These are phyloP conservation scores for Polyploca ridens DNA, from an alignment of 2,888 invertebrate species.

Conservation along the genomic window DNA sequence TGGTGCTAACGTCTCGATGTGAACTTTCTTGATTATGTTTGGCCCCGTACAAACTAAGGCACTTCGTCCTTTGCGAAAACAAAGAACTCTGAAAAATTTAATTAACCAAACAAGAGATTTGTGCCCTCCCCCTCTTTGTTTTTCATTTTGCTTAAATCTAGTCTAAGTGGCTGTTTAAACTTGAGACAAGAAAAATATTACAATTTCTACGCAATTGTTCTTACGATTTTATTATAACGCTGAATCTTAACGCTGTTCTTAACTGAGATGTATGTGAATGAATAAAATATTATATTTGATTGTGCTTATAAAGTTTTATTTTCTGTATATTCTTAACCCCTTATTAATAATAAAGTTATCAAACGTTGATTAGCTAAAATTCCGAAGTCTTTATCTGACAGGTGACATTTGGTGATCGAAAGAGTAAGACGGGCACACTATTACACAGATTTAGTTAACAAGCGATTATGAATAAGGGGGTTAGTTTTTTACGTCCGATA, in stretches of 20 bases:
- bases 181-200: conserved; percentile 7
- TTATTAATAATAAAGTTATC: too few species aligned
- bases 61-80: conserved; percentile 10
- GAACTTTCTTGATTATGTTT: conserved; percentile 14
- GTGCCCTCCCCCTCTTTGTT: conserved; percentile 13
- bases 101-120: conserved; percentile 18
- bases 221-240: background rate
- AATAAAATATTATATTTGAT: too few species aligned
- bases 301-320: too few species aligned
- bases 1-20: conserved; percentile 20
- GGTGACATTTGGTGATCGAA: too few species aligned
- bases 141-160: conserved; percentile 19
- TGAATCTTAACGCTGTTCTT: background rate
- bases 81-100: conserved; percentile 16
- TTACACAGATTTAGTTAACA: too few species aligned
- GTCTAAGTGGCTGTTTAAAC: conserved; percentile 12
- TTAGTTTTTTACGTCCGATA: too few species aligned
- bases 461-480: too few species aligned
- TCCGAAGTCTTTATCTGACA: too few species aligned
- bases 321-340: too few species aligned
- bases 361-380: too few species aligned
- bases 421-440: too few species aligned
- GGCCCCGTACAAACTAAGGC: conserved; percentile 11
- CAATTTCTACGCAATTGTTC: conserved; percentile 6
- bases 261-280: background rate